Base-by-base conservation (phyloP, 53 echinoderm and acorn worm genomes). In the Stichopus horrens region DNA sequence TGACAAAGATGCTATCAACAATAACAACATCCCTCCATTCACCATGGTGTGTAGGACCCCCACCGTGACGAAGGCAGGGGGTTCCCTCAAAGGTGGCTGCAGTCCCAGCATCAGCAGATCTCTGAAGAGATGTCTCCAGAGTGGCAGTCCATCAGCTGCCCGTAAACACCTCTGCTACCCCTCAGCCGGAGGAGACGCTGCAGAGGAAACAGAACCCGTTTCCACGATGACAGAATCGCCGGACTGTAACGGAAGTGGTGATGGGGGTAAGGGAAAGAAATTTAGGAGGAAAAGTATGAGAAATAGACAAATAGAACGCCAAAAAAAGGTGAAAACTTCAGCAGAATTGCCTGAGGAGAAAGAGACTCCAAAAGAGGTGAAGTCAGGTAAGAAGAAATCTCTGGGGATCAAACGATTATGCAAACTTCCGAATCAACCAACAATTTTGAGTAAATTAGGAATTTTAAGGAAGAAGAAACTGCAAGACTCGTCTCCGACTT, bases 391-490 rank as follows among this genome's bases (percentile, higher is more conserved):
- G 93, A 99, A 99, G 74, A 99, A 96, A 75, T 86, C 94, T 5
- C 92, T 95, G 74, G 95, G 95, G 22, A 37, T 99, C 16, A 91
- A 94, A n/a, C 90, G 93, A 74, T 76, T 97, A 3, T 77, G 65
- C 16, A 76, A 92, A 18, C 54, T 94, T 16, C 67, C 91, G 76
- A 92, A 91, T 53, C 95, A 95, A 86, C 66, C 91, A 11, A 92
- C 92, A 10, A 88, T 94, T 14, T 75, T 91, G 4, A 82, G 76
- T 75, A 91, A 90, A 52, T 95, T 95, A 52, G 74, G 88, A 59
- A 68, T 92, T 52, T 54, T 74, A 54, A 96, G 91, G 87, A 93
- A 90, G 65, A 91, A 90, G 59, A 91, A 93, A 73, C 52, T 37
- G 37, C 37, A 8, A 9, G 9, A 52, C 18, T 1, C 67, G 6